Base-by-base conservation (phyloP, 2,113 vertebrate species). In the Sitta europaea region DNA sequence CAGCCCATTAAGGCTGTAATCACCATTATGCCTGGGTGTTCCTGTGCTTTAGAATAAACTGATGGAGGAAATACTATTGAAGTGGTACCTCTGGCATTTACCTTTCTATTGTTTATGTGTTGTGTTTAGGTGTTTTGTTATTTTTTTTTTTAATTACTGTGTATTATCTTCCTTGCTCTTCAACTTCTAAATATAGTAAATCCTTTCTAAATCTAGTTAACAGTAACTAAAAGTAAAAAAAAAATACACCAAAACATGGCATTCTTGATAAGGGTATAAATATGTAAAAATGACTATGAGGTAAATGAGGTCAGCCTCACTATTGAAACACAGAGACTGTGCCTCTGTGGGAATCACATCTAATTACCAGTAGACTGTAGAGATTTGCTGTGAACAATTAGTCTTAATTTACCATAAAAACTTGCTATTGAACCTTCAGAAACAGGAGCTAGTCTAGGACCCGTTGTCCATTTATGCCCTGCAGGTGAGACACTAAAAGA, bases 1-100 rank as follows among this genome's bases (percentile, higher is more conserved):
- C 87, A 98, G 91, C 84, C 92, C 88, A 96, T 98, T 97, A 98
- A 92, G 86, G 50, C 33, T 71, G 62, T 96, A 97, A 97, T 98
- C 91, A 96, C 65, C 79, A 87, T 66, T 90, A 97, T 7, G 40
- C 70, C 82, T 92, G 72, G 43, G 54, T 97, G 31, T 94, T 92
- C 57, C 51, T 82, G 20, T 87, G 68, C 55, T 97, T 94, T 89
- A 95, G 94, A 97, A 88, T 94, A 97, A 96, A 94, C 43, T 80
- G 79, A 94, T 77, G 88, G 57, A 51, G 57, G 84, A 96, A 97
- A 97, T 96, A 92, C 76, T 88, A 10, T 91, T 90, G 66, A 95
- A 96, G 67, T 79, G 74, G 83, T 82, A 95, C 47, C 47, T 90
- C 33, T 85, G 58, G 68, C 88, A 92, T 62, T 95, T 96, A 57